Conservation (phyloP, 2,113 vertebrate species). For the Morone saxatilis region DNA sequence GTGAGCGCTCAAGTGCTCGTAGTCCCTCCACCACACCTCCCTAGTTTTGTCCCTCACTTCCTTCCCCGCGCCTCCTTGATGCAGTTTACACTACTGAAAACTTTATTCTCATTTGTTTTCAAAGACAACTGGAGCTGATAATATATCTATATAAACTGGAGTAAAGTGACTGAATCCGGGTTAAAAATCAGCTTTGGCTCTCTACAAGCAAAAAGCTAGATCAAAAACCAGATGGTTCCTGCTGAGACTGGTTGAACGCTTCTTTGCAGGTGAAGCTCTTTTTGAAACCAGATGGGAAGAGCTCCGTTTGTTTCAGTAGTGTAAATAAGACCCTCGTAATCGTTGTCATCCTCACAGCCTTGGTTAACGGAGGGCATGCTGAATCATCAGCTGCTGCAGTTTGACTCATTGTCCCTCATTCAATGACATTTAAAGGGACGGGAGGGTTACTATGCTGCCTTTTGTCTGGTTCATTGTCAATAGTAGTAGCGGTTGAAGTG, state of each 20-base stretch:
- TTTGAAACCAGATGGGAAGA: slow-evolving; percentile 57
- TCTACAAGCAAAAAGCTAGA: slow-evolving; percentile 5
- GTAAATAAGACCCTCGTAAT: slow-evolving; percentile 39
- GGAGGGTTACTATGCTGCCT: not conserved
- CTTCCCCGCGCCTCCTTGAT: not conserved
- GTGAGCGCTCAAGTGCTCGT: slow-evolving; percentile 86
- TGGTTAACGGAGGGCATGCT: slow-evolving; percentile 48
- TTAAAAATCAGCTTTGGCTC: slow-evolving; percentile 33
- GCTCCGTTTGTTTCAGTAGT: slow-evolving; percentile 36
- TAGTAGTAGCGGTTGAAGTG: not conserved
- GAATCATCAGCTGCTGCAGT: slow-evolving; percentile 60
- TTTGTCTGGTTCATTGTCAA: slow-evolving; percentile 25
- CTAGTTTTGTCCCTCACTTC: slow-evolving; percentile 19
- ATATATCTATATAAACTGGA: not conserved
- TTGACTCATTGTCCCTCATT: slow-evolving; percentile 44
- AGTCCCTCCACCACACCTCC: slow-evolving; percentile 53
- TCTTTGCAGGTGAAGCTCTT: slow-evolving; percentile 29
- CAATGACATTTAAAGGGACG: slow-evolving; percentile 23
- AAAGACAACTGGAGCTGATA: slow-evolving; percentile 13
- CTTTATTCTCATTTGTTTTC: slow-evolving; percentile 25
- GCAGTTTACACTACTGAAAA: slow-evolving; percentile 15
- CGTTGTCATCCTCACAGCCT: slow-evolving; percentile 33
- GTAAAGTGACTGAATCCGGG: not conserved
- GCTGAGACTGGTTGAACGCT: not conserved
- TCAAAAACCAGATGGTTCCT: slow-evolving; percentile 37